These are phyloP conservation scores for Tillus elongatus DNA, from an alignment of 2,888 invertebrate species.

Conservation along the genomic window DNA sequence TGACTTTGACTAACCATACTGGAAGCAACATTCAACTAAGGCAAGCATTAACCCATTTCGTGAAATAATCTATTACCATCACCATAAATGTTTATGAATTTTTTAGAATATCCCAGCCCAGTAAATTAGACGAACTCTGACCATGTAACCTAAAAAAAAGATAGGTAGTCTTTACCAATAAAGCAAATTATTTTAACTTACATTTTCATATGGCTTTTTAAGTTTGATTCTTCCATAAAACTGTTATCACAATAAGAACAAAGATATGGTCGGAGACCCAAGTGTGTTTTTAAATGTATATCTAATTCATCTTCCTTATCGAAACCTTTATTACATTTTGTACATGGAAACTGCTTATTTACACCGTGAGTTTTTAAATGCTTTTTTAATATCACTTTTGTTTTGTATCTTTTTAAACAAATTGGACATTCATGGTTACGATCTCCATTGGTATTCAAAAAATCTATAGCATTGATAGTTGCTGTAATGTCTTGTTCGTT, in stretches of 20 bases:
- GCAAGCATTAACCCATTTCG: no score
- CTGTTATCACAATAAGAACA: slow-evolving; percentile 52
- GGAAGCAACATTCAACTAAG: no score
- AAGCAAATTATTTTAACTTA: no score
- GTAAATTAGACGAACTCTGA: no score
- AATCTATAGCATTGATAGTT: slow-evolving; percentile 13
- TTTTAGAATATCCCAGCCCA: no score
- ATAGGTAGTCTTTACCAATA: no score
- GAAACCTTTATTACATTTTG: slow-evolving; percentile 50
- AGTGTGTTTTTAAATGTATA: slow-evolving; percentile 52
- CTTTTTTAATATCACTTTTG: slow-evolving; percentile 34
- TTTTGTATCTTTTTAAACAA: slow-evolving; percentile 33
- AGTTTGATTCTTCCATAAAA: slow-evolving; percentile 51
- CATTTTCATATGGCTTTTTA: slow-evolving; percentile 52
- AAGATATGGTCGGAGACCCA: slow-evolving; percentile 46
- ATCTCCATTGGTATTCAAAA: no score
- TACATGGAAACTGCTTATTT: slow-evolving; percentile 50
- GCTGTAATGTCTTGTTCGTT: slow-evolving; percentile 3
- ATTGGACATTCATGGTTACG: slow-evolving; percentile 33
- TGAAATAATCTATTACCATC: no score
- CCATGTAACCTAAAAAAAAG: no score
- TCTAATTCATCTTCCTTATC: slow-evolving; percentile 51
- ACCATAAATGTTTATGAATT: no score
- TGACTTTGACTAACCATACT: no score
- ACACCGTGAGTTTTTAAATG: slow-evolving; percentile 46